These are phyloP conservation scores for Monodelphis domestica DNA, from an alignment of 2,797 vertebrate species.

Conservation along the genomic window DNA sequence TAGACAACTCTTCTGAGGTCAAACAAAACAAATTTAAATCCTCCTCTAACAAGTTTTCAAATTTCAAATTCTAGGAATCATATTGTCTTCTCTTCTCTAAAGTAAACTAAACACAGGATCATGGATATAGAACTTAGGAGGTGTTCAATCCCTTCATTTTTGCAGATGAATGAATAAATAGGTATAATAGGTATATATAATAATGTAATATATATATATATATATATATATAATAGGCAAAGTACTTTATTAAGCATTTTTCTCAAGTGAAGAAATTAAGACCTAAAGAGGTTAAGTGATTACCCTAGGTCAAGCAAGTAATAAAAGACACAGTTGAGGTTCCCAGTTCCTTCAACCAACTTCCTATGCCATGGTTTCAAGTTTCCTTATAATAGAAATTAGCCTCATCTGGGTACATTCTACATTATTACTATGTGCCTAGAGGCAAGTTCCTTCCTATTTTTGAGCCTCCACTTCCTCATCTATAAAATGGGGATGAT, in stretches of 20 bases:
- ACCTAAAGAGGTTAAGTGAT: neutral
- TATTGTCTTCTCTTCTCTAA: neutral
- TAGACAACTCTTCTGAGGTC: neutral
- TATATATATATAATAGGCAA: too few species aligned
- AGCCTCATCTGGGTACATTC: neutral
- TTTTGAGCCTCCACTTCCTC: neutral
- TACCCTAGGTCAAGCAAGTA: neutral
- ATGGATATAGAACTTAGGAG: neutral
- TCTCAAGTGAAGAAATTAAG: neutral
- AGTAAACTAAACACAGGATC: neutral
- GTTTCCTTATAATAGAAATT: neutral
- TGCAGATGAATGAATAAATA: neutral
- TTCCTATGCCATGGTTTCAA: neutral
- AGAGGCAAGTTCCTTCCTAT: neutral
- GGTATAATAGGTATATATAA: too few species aligned
- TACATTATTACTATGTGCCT: neutral
- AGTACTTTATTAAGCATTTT: neutral
- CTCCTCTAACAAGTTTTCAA: neutral
- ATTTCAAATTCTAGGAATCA: neutral
- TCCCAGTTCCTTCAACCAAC: neutral
- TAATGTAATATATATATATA: too few species aligned
- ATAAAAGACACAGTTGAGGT: neutral
- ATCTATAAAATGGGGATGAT: neutral
- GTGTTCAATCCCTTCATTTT: neutral
- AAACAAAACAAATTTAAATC: neutral